Conservation (phyloP, 2,888 invertebrate genomes). For the Watsonalla cultraria region DNA sequence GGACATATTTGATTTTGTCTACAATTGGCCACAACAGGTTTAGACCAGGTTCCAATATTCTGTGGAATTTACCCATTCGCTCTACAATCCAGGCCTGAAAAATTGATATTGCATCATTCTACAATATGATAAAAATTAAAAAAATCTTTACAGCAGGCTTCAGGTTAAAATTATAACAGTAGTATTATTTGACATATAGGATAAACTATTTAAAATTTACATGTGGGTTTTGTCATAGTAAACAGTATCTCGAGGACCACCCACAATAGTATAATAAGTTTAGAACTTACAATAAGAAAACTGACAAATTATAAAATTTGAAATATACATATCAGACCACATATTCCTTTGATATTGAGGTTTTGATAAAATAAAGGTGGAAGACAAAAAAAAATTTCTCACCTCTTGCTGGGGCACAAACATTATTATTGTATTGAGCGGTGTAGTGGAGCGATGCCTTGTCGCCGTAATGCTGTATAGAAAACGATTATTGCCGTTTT, state of each 20-base stretch:
- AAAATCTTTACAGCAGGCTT: too few species aligned
- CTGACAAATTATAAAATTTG: too few species aligned
- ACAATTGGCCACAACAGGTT: constrained; percentile 94
- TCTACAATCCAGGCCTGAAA: constrained; percentile 97
- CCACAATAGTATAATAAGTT: too few species aligned
- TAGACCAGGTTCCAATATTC: constrained; percentile 95
- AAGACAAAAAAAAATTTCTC: constrained; percentile 13
- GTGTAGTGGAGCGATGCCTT: constrained; percentile 80
- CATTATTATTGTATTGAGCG: constrained; percentile 94
- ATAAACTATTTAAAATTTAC: too few species aligned
- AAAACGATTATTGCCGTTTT: constrained; percentile 54
- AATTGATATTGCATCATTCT: constrained; percentile 4
- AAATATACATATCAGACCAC: too few species aligned
- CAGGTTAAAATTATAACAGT: too few species aligned
- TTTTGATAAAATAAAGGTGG: not conserved
- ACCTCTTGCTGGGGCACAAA: constrained; percentile 99
- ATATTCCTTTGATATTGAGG: not conserved
- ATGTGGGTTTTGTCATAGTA: too few species aligned
- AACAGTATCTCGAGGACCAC: too few species aligned
- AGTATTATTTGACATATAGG: too few species aligned
- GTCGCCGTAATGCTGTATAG: constrained; percentile 53
- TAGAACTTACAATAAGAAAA: too few species aligned
- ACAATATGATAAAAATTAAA: not conserved
- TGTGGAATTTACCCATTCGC: constrained; percentile 97
- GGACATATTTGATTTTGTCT: constrained; percentile 97